Evolutionary conservation across 2,797 vertebrate genomes (phyloP), one percentile per base, ranked within the genome.

Genomic region (Nothura maculosa): DNA sequence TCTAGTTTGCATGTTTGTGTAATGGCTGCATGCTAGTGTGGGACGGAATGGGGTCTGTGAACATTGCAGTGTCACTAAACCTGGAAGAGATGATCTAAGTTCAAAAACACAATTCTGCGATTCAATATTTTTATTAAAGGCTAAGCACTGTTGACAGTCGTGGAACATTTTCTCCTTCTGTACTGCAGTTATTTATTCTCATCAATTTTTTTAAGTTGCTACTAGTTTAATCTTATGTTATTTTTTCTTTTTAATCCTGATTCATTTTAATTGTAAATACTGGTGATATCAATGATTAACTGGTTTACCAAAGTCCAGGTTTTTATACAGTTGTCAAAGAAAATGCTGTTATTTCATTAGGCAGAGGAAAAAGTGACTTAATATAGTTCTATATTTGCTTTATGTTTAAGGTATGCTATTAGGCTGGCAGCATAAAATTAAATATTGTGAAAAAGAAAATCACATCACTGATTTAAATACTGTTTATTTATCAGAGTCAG

Each of bases 251-350:
- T 81, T 90, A 72, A 89, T 81, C 8, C 76, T 52, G 5, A 22
- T 74, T 85, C 1, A 1, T 57, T 80, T 81, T 32, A 50, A 50
- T 78, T 69, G 60, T 85, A 76, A 81, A 38, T 68, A 21, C 12
- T 36, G 14, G 5, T 38, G 22, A 6, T 78, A 52, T 87, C 69
- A 87, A 75, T 52, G 81, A 74, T 89, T 91, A 43, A 63, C 43
- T 79, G 10, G 9, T 77, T 94, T 95, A 20, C n/a, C 63, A 45
- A 86, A 80, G 62, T 87, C 83, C 76, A 89, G 50, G 13, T 66
- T 85, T 76, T 81, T 54, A 19, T 6, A 10, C 55, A 25, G 6
- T 34, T 24, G 1, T 85, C 62, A 36, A 62, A 16, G 68, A 82
- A 91, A 76, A 83, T 63, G 12, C 28, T 42, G 3, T 66, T 74